Evolutionary conservation across 2,113 vertebrate genomes (phyloP).

Genomic region (Diglossa brunneiventris): DNA sequence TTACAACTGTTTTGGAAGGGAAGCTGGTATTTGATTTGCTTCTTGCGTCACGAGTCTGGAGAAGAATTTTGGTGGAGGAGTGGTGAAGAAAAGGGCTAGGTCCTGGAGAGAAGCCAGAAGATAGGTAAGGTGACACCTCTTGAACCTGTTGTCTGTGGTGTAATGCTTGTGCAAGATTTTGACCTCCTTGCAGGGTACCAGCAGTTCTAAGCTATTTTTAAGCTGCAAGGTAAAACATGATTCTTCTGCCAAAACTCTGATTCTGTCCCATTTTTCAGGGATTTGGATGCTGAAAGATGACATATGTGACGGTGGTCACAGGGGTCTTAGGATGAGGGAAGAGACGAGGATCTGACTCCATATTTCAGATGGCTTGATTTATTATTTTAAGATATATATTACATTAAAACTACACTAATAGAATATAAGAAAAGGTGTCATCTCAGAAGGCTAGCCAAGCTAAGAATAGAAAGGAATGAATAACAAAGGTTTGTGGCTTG

Average conservation of each 20-base stretch:
- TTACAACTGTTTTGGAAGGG: neutral
- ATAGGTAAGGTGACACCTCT: neutral
- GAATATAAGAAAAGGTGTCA: too few species aligned
- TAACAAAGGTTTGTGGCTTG: too few species aligned
- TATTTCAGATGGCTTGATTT: too few species aligned
- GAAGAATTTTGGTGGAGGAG: neutral
- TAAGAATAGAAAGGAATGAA: too few species aligned
- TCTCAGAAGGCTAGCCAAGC: too few species aligned
- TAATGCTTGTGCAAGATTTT: neutral
- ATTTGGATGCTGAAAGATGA: slow-evolving; percentile 7
- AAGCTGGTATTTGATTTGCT: neutral
- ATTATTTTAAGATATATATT: too few species aligned
- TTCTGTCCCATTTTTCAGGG: neutral
- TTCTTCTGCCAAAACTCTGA: neutral
- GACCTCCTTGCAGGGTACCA: neutral
- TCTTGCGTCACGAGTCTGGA: neutral
- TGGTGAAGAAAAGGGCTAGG: neutral
- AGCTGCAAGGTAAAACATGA: neutral
- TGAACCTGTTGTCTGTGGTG: neutral
- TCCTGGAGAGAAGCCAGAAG: neutral
- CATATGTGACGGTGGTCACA: neutral
- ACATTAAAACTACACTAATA: too few species aligned
- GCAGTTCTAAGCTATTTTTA: neutral
- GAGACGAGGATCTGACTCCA: too few species aligned
- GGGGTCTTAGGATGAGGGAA: too few species aligned